phyloP scores from a whole-genome alignment of 2,113 vertebrate genomes.

The Myrmecophaga tridactyla region DNA sequence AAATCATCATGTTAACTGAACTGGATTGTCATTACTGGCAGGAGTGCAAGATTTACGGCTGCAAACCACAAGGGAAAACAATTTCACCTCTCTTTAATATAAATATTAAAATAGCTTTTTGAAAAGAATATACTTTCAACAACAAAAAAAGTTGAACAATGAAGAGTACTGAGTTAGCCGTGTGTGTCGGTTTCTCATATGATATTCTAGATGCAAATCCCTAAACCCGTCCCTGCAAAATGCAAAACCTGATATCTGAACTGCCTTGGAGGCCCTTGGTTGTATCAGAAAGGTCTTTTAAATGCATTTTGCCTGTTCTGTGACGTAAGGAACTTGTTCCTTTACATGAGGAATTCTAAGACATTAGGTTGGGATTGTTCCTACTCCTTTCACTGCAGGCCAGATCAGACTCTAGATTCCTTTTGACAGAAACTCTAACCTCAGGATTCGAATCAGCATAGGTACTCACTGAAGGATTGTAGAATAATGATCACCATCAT shows the following conservation, averaged over 20 bases:
- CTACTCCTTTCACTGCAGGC: not conserved
- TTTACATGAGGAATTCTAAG: not conserved
- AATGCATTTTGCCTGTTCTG: not conserved
- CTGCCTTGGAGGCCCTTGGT: not conserved
- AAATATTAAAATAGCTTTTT: not conserved
- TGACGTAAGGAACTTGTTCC: not conserved
- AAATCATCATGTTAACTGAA: not conserved
- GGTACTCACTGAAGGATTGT: not conserved
- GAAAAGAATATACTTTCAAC: not conserved
- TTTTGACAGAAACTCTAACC: not conserved
- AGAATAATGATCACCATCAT: not conserved
- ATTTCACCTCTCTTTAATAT: not conserved
- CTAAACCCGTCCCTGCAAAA: not conserved
- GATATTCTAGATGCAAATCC: not conserved
- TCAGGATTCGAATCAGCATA: not conserved
- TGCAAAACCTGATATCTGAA: not conserved
- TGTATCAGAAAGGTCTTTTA: not conserved
- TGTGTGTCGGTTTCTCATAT: no score
- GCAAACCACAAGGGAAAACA: not conserved
- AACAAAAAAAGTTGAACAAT: not conserved
- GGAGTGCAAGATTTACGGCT: not conserved
- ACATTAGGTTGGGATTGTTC: not conserved
- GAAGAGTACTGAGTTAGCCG: not conserved
- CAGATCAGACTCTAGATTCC: not conserved
- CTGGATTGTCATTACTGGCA: not conserved